Base-by-base conservation (phyloP, 2,797 vertebrate genomes). In the Lutra lutra region DNA sequence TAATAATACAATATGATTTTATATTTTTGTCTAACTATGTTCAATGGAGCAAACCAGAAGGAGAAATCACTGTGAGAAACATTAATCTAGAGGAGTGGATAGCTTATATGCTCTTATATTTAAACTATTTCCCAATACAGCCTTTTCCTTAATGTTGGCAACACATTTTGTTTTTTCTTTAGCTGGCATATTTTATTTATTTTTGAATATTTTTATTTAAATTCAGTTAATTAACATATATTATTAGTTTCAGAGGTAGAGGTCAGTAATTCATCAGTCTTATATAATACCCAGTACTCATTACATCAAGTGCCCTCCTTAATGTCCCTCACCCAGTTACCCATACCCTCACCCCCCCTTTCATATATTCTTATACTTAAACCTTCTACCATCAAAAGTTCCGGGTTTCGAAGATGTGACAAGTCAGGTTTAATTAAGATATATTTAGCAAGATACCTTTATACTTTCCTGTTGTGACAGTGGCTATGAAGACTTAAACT, bases 391-490 rank as follows among this genome's bases (percentile, higher is more conserved):
- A 68, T 62, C 35, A 62, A 75, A 93, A 95, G n/a, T 77, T 93
- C 73, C 66, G 32, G 51, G 86, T 94, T 91, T 95, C 86, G 82
- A 94, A 90, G 86, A 92, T 85, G 8, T 80, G 91, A 96, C 68
- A 88, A 86, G 60, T 89, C 62, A 90, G 80, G 38, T 91, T 95
- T 91, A 77, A 96, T 84, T 51, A 94, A 94, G 88, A 86, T 64
- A 87, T 90, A 95, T 83, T 95, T 94, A 95, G 77, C 40, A 88
- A 90, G 88, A 48, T 43, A 87, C 90, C 73, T 87, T 94, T 72
- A 91, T 66, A 60, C 40, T 87, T 94, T 82, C 51, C 56, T 62
- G 18, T 92, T 75, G 25, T 78, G 62, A 91, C 32, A 93, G 54
- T 73, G 86, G 40, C 83, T 91, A 95, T 80, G 84, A 3, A 84